Evolutionary conservation across 2,888 invertebrate species (phyloP), one percentile per base, ranked within the genome.

Genomic region (Cerastoderma edule): DNA sequence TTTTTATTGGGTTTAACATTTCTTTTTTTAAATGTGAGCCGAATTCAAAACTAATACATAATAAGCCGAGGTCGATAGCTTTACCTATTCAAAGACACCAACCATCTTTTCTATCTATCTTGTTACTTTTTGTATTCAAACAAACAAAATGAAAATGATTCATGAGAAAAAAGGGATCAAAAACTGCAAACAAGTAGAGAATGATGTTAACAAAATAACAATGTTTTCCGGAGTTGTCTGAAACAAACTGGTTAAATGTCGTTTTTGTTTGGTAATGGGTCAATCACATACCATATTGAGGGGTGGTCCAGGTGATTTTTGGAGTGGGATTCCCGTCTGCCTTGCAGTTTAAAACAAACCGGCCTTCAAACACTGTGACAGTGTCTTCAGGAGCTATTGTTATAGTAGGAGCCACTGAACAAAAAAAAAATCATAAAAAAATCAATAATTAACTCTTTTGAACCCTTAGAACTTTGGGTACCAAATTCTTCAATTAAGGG

Each of bases 321-420:
- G 80, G 80, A 19, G 46, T 24, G 10, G 80, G 80, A 27, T 77
- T 77, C 24, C 80, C 80, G 13, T 53, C 27, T 8, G 75, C 56
- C 19, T 44, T 24, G 64, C 80, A 80, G 27, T 60, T 44, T 27
- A 80, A 24, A 28, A 39, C 33, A 19, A 75, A 16, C 4, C 44
- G 24, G n/a, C 48, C 32, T 3, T 69, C 74, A n/a, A 53, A 32
- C 24, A 27, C n/a, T 0, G 69, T 66, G 22, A 28, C 48, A 30
- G 50, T 30, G 22, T 53, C 63, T n/a, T 19, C 16, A 16, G 67
- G 50, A 16, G 44, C 10, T n/a, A 57, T 32, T 28, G 22, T 28
- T 33, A 77, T 30, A n/a, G 66, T 46, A 13, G 77, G 72, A 22
- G 16, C 53, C 27, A 68, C 76, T 77, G 67, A n/a, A 54, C 67